Conservation (phyloP, 2,113 vertebrate genomes). For the Pollimyrus isidori region DNA sequence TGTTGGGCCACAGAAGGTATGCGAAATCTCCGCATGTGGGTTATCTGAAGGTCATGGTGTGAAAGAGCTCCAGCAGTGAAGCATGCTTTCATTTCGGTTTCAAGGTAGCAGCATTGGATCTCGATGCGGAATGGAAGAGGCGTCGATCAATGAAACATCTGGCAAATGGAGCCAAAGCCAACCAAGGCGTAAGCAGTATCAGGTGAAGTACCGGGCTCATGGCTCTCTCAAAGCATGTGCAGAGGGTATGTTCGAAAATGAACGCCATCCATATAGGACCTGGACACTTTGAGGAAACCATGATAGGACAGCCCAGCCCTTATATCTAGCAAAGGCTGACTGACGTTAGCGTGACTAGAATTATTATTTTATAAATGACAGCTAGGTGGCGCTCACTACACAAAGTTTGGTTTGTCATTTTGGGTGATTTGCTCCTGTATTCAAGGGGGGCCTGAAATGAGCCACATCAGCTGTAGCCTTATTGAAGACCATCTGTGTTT, state of each 20-base stretch:
- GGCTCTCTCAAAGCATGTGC: background rate
- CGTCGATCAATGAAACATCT: constrained; percentile 12
- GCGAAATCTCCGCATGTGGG: background rate
- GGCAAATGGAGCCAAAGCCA: background rate
- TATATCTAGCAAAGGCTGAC: background rate
- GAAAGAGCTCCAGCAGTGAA: background rate
- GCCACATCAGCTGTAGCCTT: background rate
- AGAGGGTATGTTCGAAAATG: background rate
- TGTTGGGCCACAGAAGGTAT: constrained; percentile 44
- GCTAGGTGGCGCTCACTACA: background rate
- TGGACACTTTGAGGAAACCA: background rate
- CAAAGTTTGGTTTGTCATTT: background rate
- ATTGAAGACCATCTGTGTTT: background rate
- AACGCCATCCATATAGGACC: background rate
- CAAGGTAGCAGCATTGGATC: constrained; percentile 53
- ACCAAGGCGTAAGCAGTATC: too few species aligned
- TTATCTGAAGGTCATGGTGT: background rate
- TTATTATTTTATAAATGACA: background rate
- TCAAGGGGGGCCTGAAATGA: background rate
- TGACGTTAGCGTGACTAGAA: background rate
- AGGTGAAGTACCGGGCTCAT: background rate
- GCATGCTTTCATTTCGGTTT: background rate
- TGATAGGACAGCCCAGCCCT: background rate
- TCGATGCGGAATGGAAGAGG: constrained; percentile 48
- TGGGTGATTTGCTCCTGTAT: background rate